Conservation (phyloP, 2,113 vertebrate species). For the Emydocephalus ijimae region DNA sequence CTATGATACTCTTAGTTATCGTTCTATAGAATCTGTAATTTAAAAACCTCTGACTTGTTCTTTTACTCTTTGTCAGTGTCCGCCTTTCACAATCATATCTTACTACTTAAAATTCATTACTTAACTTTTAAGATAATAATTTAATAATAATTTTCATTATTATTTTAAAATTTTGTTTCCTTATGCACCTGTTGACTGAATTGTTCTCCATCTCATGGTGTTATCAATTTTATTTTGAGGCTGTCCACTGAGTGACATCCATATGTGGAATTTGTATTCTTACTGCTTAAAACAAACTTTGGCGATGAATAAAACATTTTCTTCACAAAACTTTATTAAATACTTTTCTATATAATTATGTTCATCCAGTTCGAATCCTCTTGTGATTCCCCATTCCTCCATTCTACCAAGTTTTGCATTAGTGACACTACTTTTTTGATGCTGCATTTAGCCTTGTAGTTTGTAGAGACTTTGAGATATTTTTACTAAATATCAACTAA, state of each 20-base stretch:
- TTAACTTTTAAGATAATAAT: background rate
- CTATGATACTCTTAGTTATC: background rate
- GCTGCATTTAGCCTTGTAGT: background rate
- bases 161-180: background rate
- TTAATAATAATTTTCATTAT: background rate
- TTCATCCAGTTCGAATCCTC: background rate
- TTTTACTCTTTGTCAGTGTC: background rate
- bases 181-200: background rate
- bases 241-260: background rate
- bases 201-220: background rate
- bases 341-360: background rate
- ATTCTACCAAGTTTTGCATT: background rate
- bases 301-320: background rate
- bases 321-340: background rate
- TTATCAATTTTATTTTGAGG: background rate
- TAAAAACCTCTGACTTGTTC: background rate
- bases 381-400: background rate
- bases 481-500: background rate
- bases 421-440: background rate
- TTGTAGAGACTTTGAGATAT: background rate
- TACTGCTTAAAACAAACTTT: background rate
- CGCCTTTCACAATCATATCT: background rate
- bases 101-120: background rate
- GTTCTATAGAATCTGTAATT: background rate
- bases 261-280: background rate